Base-by-base conservation (phyloP, 2,888 invertebrate species). In the Aplocera efformata region DNA sequence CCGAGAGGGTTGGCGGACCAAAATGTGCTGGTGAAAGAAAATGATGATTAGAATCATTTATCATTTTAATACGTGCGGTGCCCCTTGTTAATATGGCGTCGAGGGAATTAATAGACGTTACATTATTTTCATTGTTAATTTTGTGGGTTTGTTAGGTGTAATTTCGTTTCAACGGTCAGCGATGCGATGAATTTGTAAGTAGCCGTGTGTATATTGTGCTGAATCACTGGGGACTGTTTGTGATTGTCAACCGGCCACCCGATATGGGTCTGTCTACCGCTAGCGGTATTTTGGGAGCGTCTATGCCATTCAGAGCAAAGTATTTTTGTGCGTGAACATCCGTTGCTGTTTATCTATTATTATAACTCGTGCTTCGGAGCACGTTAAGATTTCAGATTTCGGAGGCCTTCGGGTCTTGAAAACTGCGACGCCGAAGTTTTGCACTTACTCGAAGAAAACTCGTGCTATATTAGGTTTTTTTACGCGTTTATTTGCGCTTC, bases 21-120 rank as follows among this genome's bases (percentile, higher is more conserved):
- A 22, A 27, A 23, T 50, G 54, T 1, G 43, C 3, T 70, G 68
- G 82, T 55, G 50, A 53, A 56, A 60, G 59, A 67, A 62, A 77
- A 79, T 74, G 74, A 80, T 83, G 79, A 83, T 83, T 79, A 75
- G 73, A 68, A 72, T 70, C 75, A 83, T 85, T 83, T 84, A 82
- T 85, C 84, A 85, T 84, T 85, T 84, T 84, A 84, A 85, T 84
- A 82, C 76, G 81, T 72, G 64, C 61, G 67, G 67, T 73, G 72
- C 82, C 81, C 77, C 74, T 70, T 74, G 81, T 82, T 84, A 83
- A 80, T 80, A 74, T 72, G 66, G 66, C 79, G 80, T 68, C 73
- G 64, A 67, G 79, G 77, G 81, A 75, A 84, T 84, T 80, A 84
- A 84, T 82, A 83, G 78, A 73, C 63, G 68, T 75, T 69, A 74